These are phyloP conservation scores for Oligia fasciuncula DNA, from an alignment of 2,888 invertebrate species.

Conservation along the genomic window DNA sequence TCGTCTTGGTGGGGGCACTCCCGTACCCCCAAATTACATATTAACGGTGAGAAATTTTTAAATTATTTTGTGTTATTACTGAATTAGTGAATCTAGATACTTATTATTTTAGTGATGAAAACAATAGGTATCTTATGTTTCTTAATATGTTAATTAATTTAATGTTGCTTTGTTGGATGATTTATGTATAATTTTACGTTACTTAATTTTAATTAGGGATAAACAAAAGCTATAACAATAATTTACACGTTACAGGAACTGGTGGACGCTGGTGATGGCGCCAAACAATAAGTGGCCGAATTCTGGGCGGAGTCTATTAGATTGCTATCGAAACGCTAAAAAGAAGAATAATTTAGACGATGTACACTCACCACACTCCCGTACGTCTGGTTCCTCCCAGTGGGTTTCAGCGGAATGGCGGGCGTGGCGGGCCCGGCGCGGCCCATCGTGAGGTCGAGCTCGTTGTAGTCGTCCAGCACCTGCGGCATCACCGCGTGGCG, in stretches of 20 bases:
- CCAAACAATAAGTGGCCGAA: no score
- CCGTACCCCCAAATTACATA: no score
- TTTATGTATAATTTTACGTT: background rate
- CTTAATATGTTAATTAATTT: background rate
- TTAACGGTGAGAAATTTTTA: background rate
- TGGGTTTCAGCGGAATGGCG: background rate
- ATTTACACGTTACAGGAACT: no score
- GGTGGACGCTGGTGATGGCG: no score
- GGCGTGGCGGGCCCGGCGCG: no score
- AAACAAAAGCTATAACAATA: background rate
- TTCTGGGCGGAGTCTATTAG: no score
- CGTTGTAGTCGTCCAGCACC: constrained; percentile 32
- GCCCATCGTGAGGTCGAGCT: constrained; percentile 20
- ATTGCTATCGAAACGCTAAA: no score
- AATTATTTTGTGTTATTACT: background rate
- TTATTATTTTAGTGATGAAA: background rate
- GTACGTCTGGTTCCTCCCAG: constrained; percentile 4
- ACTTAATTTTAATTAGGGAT: background rate
- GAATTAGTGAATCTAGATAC: background rate
- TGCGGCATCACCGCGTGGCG: constrained; percentile 10
- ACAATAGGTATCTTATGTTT: background rate
- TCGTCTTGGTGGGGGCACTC: no score
- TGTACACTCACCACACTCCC: constrained; percentile 25
- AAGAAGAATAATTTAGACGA: background rate
- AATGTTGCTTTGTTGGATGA: background rate